phyloP scores from a whole-genome alignment of 2,888 invertebrate genomes.

The Halictus ligatus region DNA sequence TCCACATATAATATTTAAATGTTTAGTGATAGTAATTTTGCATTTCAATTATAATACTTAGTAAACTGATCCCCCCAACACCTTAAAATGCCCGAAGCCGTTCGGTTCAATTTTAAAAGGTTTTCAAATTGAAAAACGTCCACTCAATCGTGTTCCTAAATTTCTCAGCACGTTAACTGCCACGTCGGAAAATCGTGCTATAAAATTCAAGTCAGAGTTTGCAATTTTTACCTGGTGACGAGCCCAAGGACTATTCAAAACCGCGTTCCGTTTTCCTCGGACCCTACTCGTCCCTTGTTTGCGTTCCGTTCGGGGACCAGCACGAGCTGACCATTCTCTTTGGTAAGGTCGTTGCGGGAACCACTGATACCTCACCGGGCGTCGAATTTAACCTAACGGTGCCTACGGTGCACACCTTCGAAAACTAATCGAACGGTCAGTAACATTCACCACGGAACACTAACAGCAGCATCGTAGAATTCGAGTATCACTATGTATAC shows the following conservation, averaged over 20 bases:
- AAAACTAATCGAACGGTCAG: not conserved
- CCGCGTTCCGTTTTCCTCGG: not conserved
- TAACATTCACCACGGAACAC: not conserved
- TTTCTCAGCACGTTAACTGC: too few species aligned
- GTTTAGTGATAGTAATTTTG: too few species aligned
- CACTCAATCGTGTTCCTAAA: too few species aligned
- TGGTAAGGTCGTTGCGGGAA: not conserved
- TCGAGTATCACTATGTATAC: not conserved
- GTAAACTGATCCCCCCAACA: too few species aligned
- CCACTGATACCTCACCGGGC: not conserved
- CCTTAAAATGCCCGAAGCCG: too few species aligned
- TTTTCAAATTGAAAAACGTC: too few species aligned
- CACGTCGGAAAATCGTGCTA: too few species aligned
- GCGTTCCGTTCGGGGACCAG: slow-evolving; percentile 28
- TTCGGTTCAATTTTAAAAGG: too few species aligned
- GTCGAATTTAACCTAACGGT: not conserved
- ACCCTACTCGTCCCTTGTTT: slow-evolving; percentile 13
- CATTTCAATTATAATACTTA: too few species aligned
- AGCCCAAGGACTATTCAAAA: not conserved
- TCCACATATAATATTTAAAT: too few species aligned
- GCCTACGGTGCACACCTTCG: not conserved
- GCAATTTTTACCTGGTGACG: slow-evolving; percentile 21
- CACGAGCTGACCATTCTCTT: slow-evolving; percentile 36
- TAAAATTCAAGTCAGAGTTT: not conserved
- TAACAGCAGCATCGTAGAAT: not conserved